Base-by-base conservation (phyloP, 1,140 invertebrate genomes). In the Lepidurus packardi region DNA sequence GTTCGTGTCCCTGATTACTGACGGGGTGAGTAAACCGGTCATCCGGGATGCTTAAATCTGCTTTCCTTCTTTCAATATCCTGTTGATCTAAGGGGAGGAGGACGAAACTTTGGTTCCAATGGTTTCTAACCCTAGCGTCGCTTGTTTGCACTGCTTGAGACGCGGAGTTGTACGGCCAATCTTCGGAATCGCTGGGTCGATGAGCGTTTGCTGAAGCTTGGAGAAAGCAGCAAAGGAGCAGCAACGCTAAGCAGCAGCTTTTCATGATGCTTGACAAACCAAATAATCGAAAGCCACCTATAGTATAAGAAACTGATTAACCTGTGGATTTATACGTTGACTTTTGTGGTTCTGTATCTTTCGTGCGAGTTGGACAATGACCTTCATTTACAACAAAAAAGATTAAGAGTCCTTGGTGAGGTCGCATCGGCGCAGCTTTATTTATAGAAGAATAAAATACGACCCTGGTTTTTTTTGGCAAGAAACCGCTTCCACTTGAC, bases 371-470 rank as follows among this genome's bases (percentile, higher is more conserved):
- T 65, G 53, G 34, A 34, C 34, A 4, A 34, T 34, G 34, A 34
- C 34, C 34, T 34, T 34, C 34, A 34, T 34, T 34, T 34, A 34
- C 34, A 34, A 65, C 53, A 65, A 65, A 65, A 65, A 65, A 9
- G 21, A 21, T 11, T 21, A 13, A n/a, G 53, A 65, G 53, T 65
- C 53, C 53, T 65, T 16, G 53, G 7, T 65, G 21, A 21, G 53
- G 53, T 65, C 53, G 21, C 16, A 21, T 16, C 16, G 21, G 53
- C 21, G 13, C 6, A 21, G 53, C 16, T 16, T 65, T 65, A 65
- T 65, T 65, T 65, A 65, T 65, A 65, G 53, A 65, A 65, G 53
- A 13, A 11, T 65, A 65, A 65, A 65, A 21, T 65, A 65, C 53
- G 53, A 21, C 53, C n/a, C 13, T 65, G 34, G 34, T 65, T 21